Evolutionary conservation across 2,797 vertebrate genomes (phyloP), one percentile per base, ranked within the genome.

Genomic region (Miichthys miiuy): DNA sequence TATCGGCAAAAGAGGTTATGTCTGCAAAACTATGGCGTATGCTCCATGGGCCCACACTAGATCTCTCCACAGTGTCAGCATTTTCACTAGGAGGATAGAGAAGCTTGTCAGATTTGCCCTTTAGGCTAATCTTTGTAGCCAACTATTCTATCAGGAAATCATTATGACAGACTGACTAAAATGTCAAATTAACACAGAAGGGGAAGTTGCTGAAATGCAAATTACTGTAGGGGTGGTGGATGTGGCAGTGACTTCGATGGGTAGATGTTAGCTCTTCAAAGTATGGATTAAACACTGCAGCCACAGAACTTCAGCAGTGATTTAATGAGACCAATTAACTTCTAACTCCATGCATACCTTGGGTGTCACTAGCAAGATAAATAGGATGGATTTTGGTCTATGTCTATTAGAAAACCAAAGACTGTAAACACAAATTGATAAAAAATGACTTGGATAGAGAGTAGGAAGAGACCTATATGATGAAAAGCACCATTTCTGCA

Each of bases 71-170:
- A 4, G 60, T 81, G 84, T 91, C 91, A 93, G 90, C 89, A 83
- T 62, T 89, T 92, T 86, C 57, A 77, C 68, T 4, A 56, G 48
- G 50, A 74, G 74, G 77, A 77, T 83, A 84, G 82, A 44, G 65
- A 74, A 68, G 77, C 80, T 82, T 88, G 89, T 82, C 90, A 91
- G 77, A 86, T 87, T 77, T 89, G 87, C 88, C 92, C 90, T 93
- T 93, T 91, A 78, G 87, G 79, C 83, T 87, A 86, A 91, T 93
- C 84, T 91, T 86, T 89, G 84, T 82, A 80, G 76, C 75, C 85
- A 85, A 83, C 74, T 81, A 80, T 81, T 89, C 77, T 77, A 89
- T 89, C 87, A 83, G 83, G 68, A 81, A 90, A 90, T 90, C 88
- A 80, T 80, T 87, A 67, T 85, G 87, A 86, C 85, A 80, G 80